Evolutionary conservation across 2,888 invertebrate species (phyloP).

Genomic region (Heteropelma amictum): DNA sequence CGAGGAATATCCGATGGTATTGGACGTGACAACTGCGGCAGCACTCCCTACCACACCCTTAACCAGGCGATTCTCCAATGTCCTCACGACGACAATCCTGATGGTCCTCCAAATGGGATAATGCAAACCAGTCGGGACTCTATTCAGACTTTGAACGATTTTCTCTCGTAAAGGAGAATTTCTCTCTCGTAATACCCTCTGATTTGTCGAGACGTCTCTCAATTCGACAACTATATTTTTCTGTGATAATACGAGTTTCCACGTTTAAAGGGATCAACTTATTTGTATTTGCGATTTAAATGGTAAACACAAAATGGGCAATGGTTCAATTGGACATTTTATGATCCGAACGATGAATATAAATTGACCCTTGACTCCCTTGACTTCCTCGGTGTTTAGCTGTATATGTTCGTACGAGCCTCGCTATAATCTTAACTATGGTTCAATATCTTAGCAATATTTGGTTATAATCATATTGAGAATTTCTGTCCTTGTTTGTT

Average conservation of each 20-base stretch:
- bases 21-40: constrained; percentile 3
- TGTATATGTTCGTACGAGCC: too few relatives aligned
- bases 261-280: too few relatives aligned
- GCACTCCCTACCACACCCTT: constrained; percentile 18
- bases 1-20: constrained; percentile 14
- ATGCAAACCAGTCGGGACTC: constrained; percentile 46
- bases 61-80: constrained; percentile 33
- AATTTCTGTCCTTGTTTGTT: too few relatives aligned
- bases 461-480: too few relatives aligned
- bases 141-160: constrained; percentile 8
- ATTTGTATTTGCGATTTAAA: too few relatives aligned
- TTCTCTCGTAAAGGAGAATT: neutral
- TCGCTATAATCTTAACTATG: too few relatives aligned
- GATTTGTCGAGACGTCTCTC: neutral
- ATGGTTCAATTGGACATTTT: too few relatives aligned
- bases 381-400: too few relatives aligned
- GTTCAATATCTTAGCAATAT: too few relatives aligned
- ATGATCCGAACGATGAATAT: too few relatives aligned
- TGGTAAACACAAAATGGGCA: too few relatives aligned
- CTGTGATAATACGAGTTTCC: neutral
- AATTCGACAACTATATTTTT: constrained; percentile 7
- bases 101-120: constrained; percentile 45
- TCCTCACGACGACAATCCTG: constrained; percentile 27
- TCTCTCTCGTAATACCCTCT: constrained; percentile 10
- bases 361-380: too few relatives aligned